Evolutionary conservation across 2,888 invertebrate species (phyloP).

Genomic region (Drepanosiphum platanoidis): DNA sequence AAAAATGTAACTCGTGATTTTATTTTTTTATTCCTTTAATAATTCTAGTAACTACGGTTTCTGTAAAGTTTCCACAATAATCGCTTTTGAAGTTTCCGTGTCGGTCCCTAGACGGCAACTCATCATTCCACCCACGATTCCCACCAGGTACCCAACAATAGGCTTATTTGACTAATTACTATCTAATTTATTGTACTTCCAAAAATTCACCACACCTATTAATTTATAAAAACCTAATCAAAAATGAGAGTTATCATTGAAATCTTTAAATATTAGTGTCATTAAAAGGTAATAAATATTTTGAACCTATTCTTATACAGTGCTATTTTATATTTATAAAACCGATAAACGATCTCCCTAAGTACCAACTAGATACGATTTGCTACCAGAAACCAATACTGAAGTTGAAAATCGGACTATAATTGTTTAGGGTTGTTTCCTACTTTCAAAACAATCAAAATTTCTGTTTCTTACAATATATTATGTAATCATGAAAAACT

Average conservation of each 20-base stretch:
- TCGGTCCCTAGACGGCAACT: slow-evolving; percentile 45
- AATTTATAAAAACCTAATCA: background rate
- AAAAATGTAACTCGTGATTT: slow-evolving; percentile 23
- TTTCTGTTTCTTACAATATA: background rate
- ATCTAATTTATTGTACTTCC: slow-evolving; percentile 13
- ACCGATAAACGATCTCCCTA: background rate
- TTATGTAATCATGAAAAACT: background rate
- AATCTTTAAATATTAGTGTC: background rate
- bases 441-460: background rate
- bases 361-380: too few species aligned
- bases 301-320: background rate
- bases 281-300: background rate
- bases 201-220: background rate
- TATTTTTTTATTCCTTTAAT: slow-evolving; percentile 35
- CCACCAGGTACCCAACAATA: background rate
- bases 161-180: slow-evolving; percentile 35
- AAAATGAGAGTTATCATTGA: background rate
- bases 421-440: too few species aligned
- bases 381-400: too few species aligned
- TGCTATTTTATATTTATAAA: background rate
- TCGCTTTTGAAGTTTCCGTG: slow-evolving; percentile 49
- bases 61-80: slow-evolving; percentile 43
- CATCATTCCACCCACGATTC: slow-evolving; percentile 23
- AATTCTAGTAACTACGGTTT: slow-evolving; percentile 38
- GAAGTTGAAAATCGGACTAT: too few species aligned